Percentiles rank a stretch among this genome's conserved stretches.
Evolutionary conservation across 2,888 invertebrate genomes (phyloP).

Genomic region (Pyrochroa serraticornis): DNA sequence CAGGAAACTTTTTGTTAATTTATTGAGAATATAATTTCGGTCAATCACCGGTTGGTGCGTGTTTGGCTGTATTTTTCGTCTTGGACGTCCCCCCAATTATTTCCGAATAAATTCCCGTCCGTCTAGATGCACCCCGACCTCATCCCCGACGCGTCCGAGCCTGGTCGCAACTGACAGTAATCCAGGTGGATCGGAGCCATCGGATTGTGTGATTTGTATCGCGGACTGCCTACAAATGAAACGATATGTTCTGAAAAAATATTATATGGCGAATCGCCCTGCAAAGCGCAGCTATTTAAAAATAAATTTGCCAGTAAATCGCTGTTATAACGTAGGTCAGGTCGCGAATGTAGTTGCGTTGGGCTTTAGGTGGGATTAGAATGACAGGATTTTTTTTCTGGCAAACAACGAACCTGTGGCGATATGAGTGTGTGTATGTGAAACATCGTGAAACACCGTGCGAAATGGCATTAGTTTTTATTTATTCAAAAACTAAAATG

Average conservation of each 20-base stretch:
- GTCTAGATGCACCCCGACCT: conserved; percentile 11
- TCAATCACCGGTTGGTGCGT: too few species aligned
- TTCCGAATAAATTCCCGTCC: neutral
- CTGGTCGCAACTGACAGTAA: conserved; percentile 45
- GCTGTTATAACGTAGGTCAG: conserved; percentile 38
- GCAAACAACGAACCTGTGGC: too few species aligned
- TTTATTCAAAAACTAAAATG: conserved; percentile 7
- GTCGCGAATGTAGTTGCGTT: conserved; percentile 28
- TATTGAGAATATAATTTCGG: too few species aligned
- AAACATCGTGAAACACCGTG: neutral
- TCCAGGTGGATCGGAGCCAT: conserved; percentile 53
- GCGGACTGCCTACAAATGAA: conserved; percentile 50
- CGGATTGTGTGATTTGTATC: conserved; percentile 56
- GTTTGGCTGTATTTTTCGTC: too few species aligned
- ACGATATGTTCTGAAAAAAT: conserved; percentile 28
- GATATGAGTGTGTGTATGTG: too few species aligned
- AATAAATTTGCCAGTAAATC: conserved; percentile 41
- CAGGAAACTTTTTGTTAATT: too few species aligned
- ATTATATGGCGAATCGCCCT: conserved; percentile 13
- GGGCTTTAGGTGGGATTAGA: conserved; percentile 27
- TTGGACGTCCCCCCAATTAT: neutral
- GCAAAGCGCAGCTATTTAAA: conserved; percentile 36
- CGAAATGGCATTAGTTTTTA: conserved; percentile 4
- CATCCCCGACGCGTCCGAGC: conserved; percentile 28
- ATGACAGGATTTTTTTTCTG: conserved; percentile 11